These are phyloP conservation scores for Panagrolaimus sp. DNA, from an alignment of 1,140 invertebrate genomes.

Conservation along the genomic window DNA sequence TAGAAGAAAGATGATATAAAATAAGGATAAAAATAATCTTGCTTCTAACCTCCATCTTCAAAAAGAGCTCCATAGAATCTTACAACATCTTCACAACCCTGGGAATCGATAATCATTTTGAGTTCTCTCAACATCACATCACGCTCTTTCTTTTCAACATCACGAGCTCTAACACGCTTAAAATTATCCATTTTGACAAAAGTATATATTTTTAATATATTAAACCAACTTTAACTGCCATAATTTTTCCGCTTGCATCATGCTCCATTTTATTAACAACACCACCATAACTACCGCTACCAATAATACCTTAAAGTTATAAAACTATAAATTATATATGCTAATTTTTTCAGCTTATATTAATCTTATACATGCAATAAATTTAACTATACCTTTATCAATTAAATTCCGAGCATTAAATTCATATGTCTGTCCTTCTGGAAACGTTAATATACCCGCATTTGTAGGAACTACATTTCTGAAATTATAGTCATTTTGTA, in stretches of 20 bases:
- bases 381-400: no score
- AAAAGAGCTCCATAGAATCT: constrained; percentile 95
- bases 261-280: constrained; percentile 69
- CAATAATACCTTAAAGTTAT: constrained; percentile 16
- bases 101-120: constrained; percentile 90
- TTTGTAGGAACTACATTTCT: no score
- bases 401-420: no score
- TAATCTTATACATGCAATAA: no score
- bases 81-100: constrained; percentile 86
- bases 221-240: constrained; percentile 78
- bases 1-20: constrained; percentile 59
- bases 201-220: no score
- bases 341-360: no score
- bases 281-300: constrained; percentile 20
- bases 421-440: no score
- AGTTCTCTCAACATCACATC: constrained; percentile 89
- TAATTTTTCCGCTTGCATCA: constrained; percentile 73
- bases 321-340: no score
- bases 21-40: neutral
- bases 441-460: no score
- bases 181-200: constrained; percentile 21
- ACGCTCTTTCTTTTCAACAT: constrained; percentile 84
- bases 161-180: constrained; percentile 79
- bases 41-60: constrained; percentile 68
- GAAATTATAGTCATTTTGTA: no score